phyloP scores from a whole-genome alignment of 2,113 vertebrate species.

The Setophaga petechia region DNA sequence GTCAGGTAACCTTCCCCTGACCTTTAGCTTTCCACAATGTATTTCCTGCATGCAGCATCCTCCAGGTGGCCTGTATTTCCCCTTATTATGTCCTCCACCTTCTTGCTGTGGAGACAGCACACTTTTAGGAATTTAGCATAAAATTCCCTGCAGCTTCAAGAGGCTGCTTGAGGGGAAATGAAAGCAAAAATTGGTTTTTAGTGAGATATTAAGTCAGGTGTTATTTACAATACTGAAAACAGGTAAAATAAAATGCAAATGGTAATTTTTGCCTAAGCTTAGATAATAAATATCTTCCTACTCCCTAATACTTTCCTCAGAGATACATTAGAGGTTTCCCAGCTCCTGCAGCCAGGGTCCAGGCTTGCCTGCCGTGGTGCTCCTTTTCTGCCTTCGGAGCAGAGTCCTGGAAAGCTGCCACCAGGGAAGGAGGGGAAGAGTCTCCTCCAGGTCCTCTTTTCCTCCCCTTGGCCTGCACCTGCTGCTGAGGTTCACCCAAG shows the following conservation, averaged over 20 bases:
- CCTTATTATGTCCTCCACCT: not conserved
- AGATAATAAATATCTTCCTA: not conserved
- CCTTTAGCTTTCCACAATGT: not conserved
- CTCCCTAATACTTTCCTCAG: not conserved
- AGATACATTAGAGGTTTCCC: not conserved
- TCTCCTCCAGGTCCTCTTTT: not conserved
- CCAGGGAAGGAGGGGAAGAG: not conserved
- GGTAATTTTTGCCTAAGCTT: not conserved
- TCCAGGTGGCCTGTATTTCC: not conserved
- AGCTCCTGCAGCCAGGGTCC: not conserved
- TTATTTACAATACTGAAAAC: not conserved
- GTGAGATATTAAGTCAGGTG: not conserved
- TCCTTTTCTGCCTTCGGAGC: not conserved
- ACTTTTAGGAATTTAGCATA: not conserved
- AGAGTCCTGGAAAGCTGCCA: not conserved
- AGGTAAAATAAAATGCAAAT: not conserved
- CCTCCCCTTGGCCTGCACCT: not conserved
- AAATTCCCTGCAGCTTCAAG: not conserved
- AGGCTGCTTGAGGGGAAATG: not conserved
- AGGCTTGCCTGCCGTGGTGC: fast-evolving
- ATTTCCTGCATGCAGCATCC: not conserved
- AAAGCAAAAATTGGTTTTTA: not conserved
- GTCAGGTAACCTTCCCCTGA: not conserved
- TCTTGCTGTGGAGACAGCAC: not conserved
- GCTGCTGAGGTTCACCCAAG: fast-evolving